Evolutionary conservation across 2,797 vertebrate species (phyloP), one percentile per base, ranked within the genome.

Genomic region (Meriones psammophilus): DNA sequence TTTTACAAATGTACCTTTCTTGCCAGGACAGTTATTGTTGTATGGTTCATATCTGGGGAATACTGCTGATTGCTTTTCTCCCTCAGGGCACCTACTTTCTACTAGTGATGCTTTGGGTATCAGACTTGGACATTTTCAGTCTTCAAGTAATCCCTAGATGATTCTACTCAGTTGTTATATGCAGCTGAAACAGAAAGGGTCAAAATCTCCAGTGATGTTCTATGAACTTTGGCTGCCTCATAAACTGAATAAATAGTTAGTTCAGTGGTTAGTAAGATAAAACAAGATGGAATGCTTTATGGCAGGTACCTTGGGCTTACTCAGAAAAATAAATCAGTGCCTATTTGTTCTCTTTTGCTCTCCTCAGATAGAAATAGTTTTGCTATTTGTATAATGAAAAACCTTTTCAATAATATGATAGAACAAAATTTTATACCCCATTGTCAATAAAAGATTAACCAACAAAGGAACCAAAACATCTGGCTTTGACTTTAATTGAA

Each of bases 401-500:
- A 33, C 64, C 24, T 93, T 88, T 88, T 95, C 62, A 42, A 8
- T 66, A 84, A 73, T 46, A 77, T 3, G 10, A 39, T 50, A 88
- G 36, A 90, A 90, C n/a, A 14, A 6, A 64, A 1, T 50, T 93
- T 18, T 79, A 1, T 24, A 80, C 26, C 36, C 79, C 54, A 60
- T n/a, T 87, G 33, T 89, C 30, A 84, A 13, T 62, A 81, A 78
- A 95, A 79, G 2, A 33, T 39, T 66, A 84, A 76, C 42, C 17
- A 76, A 33, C 0, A 10, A 78, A 83, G 5, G 26, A n/a, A 79
- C 22, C 13, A 4, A 74, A 88, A 83, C 42, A 24, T 86, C 50
- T 50, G 12, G 42, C 46, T 83, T 94, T 79, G 62, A 64, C 26
- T 79, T 91, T 95, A 87, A 83, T 46, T 79, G 33, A 94, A 89